phyloP scores from a whole-genome alignment of 2,888 invertebrate species.

The Anorthoa munda region DNA sequence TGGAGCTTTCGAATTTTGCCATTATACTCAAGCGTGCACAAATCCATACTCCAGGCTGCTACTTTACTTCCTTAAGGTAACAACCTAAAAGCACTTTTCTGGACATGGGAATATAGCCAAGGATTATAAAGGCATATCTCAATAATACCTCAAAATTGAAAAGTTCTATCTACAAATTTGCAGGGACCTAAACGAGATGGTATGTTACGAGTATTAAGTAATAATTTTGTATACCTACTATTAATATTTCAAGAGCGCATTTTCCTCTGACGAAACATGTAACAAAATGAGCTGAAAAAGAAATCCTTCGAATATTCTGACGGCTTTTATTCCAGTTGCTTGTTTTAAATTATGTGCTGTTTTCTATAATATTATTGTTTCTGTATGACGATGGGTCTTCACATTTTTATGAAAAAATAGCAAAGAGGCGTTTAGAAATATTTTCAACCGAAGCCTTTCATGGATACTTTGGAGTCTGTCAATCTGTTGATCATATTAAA shows the following conservation, averaged over 20 bases:
- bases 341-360: conserved; percentile 1
- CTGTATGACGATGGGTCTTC: neutral
- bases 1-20: too few relatives aligned
- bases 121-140: neutral
- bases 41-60: too few relatives aligned
- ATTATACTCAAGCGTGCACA: too few relatives aligned
- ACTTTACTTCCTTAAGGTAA: too few relatives aligned
- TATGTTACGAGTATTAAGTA: neutral
- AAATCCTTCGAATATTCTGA: neutral
- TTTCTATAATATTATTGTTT: neutral
- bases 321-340: neutral
- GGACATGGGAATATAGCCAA: neutral
- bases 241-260: too few relatives aligned
- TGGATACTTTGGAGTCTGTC: too few relatives aligned
- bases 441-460: too few relatives aligned
- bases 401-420: neutral
- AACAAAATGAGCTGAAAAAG: neutral
- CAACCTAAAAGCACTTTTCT: neutral
- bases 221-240: too few relatives aligned
- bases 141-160: too few relatives aligned
- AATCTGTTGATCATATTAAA: too few relatives aligned
- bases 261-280: neutral
- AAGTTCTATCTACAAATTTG: too few relatives aligned
- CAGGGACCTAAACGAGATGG: too few relatives aligned
- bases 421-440: neutral